phyloP scores from a whole-genome alignment of 2,797 vertebrate genomes.

The Sternarchorhynchus goeldii region DNA sequence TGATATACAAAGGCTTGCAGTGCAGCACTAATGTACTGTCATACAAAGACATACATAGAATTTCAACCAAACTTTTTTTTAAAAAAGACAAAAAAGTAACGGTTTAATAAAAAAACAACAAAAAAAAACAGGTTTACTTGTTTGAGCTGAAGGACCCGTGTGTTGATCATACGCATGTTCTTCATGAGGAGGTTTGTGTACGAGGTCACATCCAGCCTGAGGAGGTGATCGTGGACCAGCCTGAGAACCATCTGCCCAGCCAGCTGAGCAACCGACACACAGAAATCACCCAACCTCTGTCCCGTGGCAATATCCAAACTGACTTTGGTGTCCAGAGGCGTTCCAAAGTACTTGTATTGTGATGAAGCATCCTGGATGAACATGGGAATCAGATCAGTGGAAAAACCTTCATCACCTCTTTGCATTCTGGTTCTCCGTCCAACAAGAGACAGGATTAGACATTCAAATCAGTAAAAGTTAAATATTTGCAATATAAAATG shows the following conservation, averaged over 20 bases:
- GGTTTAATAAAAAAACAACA: not conserved
- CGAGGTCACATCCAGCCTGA: conserved; percentile 77
- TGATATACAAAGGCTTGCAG: too few relatives aligned
- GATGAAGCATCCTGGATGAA: conserved; percentile 24
- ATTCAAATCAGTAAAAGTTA: too few relatives aligned
- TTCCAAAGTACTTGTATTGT: conserved; percentile 78
- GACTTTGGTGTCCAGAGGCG: conserved; percentile 71
- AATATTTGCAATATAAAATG: not conserved
- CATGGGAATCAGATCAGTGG: not conserved
- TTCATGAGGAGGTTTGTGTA: conserved; percentile 64
- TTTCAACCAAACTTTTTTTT: not conserved
- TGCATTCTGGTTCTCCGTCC: not conserved
- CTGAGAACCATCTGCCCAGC: conserved; percentile 84
- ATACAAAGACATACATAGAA: too few relatives aligned
- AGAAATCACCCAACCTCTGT: conserved; percentile 47
- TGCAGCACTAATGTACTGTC: too few relatives aligned
- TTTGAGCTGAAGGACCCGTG: conserved; percentile 19
- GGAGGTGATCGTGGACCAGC: conserved; percentile 79
- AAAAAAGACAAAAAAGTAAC: not conserved
- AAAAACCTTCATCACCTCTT: not conserved
- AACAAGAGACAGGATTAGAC: too few relatives aligned
- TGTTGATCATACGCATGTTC: fast-evolving
- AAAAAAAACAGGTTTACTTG: conserved; percentile 27
- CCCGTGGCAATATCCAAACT: conserved; percentile 56
- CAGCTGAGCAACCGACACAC: conserved; percentile 74